Evolutionary conservation across 2,113 vertebrate species (phyloP).

Genomic region (Poeciliopsis occidentalis): DNA sequence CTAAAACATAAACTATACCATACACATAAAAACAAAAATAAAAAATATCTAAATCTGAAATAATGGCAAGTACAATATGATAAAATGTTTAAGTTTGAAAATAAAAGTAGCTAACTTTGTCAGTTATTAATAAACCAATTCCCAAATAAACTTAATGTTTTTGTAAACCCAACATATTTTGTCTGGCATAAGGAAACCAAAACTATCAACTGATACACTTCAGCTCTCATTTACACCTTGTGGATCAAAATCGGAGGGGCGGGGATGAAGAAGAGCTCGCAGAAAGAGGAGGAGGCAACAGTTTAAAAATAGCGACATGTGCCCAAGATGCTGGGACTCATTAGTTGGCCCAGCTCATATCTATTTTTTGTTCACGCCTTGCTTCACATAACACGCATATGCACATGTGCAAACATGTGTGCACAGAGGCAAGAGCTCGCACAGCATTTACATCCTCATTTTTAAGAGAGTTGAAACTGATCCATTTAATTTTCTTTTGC

Average conservation of each 20-base stretch:
- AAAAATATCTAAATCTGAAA: not conserved
- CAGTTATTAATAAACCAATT: not conserved
- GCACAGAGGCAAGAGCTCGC: not conserved
- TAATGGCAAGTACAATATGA: not conserved
- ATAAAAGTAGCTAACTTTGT: not conserved
- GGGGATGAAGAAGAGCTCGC: slow-evolving; percentile 30
- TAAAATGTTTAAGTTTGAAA: not conserved
- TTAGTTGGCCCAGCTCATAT: slow-evolving; percentile 65
- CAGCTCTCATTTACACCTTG: slow-evolving; percentile 13
- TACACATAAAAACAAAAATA: not conserved
- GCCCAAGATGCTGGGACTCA: slow-evolving; percentile 64
- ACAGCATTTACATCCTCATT: not conserved
- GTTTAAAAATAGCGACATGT: slow-evolving; percentile 70
- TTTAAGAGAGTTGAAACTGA: not conserved
- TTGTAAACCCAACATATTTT: too few relatives aligned
- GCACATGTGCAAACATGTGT: slow-evolving; percentile 48
- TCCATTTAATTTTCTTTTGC: not conserved
- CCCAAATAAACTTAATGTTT: too few relatives aligned
- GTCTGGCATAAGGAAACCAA: too few relatives aligned
- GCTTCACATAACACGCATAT: slow-evolving; percentile 33
- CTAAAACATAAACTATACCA: not conserved
- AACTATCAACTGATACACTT: not conserved
- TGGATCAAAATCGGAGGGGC: slow-evolving; percentile 30
- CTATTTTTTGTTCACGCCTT: slow-evolving; percentile 61
- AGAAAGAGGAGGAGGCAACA: slow-evolving; percentile 40